phyloP scores from a whole-genome alignment of 2,888 invertebrate genomes.

The Cartodere bifasciata region DNA sequence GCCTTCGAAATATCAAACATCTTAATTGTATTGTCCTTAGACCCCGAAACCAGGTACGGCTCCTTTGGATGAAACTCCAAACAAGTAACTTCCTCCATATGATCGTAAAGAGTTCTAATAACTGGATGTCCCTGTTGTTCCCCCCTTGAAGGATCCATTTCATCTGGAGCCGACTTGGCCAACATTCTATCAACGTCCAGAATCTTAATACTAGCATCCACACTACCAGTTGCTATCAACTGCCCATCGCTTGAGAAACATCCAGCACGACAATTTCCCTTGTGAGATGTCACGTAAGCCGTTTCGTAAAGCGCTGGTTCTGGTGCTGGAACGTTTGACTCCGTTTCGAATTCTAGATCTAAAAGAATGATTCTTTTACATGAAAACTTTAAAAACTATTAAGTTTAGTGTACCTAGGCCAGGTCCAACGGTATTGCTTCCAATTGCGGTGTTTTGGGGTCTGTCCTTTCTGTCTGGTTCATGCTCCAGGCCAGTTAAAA shows the following conservation, averaged over 20 bases:
- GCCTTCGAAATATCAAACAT: conserved; percentile 98
- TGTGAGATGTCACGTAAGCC: conserved; percentile 96
- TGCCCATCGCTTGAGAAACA: conserved; percentile 94
- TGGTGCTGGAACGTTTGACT: conserved; percentile 83
- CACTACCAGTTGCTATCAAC: conserved; percentile 93
- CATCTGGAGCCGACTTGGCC: conserved; percentile 91
- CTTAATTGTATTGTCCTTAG: conserved; percentile 86
- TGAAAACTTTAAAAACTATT: background rate
- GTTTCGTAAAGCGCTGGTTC: conserved; percentile 98
- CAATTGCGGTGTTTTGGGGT: conserved; percentile 44
- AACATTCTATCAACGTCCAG: conserved; percentile 98
- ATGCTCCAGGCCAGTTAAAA: conserved; percentile 72
- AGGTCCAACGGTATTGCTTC: conserved; percentile 49
- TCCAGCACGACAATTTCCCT: conserved; percentile 89
- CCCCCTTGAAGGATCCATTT: conserved; percentile 68
- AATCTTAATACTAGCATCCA: conserved; percentile 98
- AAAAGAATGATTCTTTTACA: conserved; percentile 13
- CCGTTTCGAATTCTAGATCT: conserved; percentile 95
- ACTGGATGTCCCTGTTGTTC: conserved; percentile 95
- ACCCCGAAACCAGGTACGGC: conserved; percentile 89
- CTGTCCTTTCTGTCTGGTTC: conserved; percentile 64
- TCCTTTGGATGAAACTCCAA: conserved; percentile 94
- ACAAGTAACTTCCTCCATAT: conserved; percentile 93
- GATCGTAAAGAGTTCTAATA: conserved; percentile 93
- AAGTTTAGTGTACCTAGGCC: conserved; percentile 44